Evolutionary conservation across 2,888 invertebrate genomes (phyloP).

Genomic region (Colostygia pectinataria): DNA sequence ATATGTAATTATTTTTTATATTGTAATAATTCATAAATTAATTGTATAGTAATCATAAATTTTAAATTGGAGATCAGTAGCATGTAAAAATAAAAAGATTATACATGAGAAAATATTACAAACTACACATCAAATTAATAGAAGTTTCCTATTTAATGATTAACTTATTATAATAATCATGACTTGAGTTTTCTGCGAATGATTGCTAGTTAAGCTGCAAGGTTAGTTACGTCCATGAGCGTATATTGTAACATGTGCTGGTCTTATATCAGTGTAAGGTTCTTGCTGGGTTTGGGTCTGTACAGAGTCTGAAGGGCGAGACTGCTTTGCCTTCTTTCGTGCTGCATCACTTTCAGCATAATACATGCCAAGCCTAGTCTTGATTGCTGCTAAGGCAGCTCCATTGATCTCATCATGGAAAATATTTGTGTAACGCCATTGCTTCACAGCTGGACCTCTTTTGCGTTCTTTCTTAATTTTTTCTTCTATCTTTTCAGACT

Average conservation of each 20-base stretch:
- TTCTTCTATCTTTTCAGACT: slow-evolving; percentile 50
- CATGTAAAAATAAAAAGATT: slow-evolving; percentile 3
- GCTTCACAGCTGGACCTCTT: slow-evolving; percentile 76
- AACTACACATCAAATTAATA: not conserved
- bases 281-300: slow-evolving; percentile 62
- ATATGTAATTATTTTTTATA: too few relatives aligned
- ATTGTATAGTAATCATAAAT: not conserved
- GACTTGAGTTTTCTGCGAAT: slow-evolving; percentile 4
- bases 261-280: slow-evolving; percentile 59
- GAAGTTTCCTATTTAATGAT: not conserved
- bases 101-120: too few relatives aligned
- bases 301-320: slow-evolving; percentile 57
- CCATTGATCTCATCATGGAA: slow-evolving; percentile 83
- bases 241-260: slow-evolving; percentile 67
- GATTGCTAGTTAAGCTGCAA: not conserved
- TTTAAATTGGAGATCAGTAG: slow-evolving; percentile 13
- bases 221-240: slow-evolving; percentile 41
- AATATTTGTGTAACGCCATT: slow-evolving; percentile 82
- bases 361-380: slow-evolving; percentile 78
- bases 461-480: slow-evolving; percentile 72
- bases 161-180: not conserved
- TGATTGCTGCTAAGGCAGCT: slow-evolving; percentile 77
- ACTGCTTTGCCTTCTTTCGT: slow-evolving; percentile 72
- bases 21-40: not conserved
- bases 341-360: slow-evolving; percentile 79